Conservation (phyloP, 2,113 vertebrate genomes). For the Neoarius graeffei region DNA sequence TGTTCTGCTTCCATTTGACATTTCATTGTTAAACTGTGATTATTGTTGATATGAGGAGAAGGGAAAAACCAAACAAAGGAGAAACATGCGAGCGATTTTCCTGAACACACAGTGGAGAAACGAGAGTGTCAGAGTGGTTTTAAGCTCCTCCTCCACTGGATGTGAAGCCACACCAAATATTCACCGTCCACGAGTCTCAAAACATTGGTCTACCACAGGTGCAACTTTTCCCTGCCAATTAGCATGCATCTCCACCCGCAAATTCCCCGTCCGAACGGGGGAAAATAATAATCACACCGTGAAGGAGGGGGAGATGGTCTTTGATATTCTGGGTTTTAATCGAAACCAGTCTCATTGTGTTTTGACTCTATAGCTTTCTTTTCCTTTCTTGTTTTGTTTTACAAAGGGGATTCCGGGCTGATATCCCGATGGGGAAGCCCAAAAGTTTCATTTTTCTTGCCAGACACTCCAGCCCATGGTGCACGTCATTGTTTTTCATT, state of each 20-base stretch:
- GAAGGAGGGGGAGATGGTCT: constrained; percentile 71
- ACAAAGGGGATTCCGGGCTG: constrained; percentile 71
- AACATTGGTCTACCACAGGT: constrained; percentile 75
- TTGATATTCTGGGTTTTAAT: constrained; percentile 75
- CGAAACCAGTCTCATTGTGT: constrained; percentile 68
- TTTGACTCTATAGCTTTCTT: constrained; percentile 67
- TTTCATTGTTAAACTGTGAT: constrained; percentile 11
- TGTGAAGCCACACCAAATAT: constrained; percentile 62
- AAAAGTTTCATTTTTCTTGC: constrained; percentile 64
- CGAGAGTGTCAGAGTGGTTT: constrained; percentile 45
- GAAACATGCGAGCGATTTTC: not conserved
- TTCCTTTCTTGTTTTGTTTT: constrained; percentile 61
- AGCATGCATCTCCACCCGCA: constrained; percentile 70
- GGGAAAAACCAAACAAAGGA: not conserved
- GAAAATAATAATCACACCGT: constrained; percentile 31
- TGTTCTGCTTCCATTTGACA: not conserved
- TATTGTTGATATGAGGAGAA: not conserved
- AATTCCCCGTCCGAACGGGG: constrained; percentile 71
- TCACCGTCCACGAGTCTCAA: constrained; percentile 67
- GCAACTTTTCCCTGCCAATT: constrained; percentile 74
- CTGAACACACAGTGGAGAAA: not conserved
- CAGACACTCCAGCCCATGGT: constrained; percentile 62
- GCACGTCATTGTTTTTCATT: constrained; percentile 71
- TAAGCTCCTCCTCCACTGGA: constrained; percentile 52
- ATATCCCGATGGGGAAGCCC: constrained; percentile 60